A percentile compares a stretch with the other conserved stretches of the same genome.
These are phyloP conservation scores for Habropoda laboriosa DNA, from an alignment of 1,140 invertebrate genomes.

Conservation along the genomic window DNA sequence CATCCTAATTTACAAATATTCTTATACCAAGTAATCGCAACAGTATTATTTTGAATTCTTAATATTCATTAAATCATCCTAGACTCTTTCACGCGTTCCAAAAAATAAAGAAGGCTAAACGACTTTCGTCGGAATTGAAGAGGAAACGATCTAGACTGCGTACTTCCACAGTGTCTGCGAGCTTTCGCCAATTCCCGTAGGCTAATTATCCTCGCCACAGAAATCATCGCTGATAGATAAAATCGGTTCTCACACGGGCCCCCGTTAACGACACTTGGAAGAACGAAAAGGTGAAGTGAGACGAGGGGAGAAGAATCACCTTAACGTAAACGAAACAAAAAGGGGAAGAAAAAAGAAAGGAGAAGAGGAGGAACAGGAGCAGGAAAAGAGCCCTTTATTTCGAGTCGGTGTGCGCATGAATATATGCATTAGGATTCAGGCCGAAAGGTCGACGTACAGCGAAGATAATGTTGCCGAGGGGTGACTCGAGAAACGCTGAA, in stretches of 20 bases:
- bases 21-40: no score
- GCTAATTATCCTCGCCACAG: slow-evolving; percentile 36
- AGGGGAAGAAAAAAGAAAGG: not conserved
- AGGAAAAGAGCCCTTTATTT: slow-evolving; percentile 16
- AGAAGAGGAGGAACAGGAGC: not conserved
- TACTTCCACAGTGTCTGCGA: not conserved
- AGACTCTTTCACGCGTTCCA: not conserved
- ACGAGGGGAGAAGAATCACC: not conserved
- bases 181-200: not conserved
- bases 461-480: slow-evolving; percentile 22
- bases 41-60: no score
- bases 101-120: no score
- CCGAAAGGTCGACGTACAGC: slow-evolving; percentile 29
- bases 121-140: not conserved
- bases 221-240: slow-evolving; percentile 48
- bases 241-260: slow-evolving; percentile 38
- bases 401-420: not conserved
- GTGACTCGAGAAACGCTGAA: not conserved
- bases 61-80: no score
- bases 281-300: not conserved
- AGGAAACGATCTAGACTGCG: not conserved
- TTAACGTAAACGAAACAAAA: not conserved
- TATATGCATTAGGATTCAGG: slow-evolving; percentile 39
- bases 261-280: slow-evolving; percentile 12
- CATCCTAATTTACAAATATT: no score